Conservation (phyloP, 2,113 vertebrate genomes). For the Epinephelus cyanopodus region DNA sequence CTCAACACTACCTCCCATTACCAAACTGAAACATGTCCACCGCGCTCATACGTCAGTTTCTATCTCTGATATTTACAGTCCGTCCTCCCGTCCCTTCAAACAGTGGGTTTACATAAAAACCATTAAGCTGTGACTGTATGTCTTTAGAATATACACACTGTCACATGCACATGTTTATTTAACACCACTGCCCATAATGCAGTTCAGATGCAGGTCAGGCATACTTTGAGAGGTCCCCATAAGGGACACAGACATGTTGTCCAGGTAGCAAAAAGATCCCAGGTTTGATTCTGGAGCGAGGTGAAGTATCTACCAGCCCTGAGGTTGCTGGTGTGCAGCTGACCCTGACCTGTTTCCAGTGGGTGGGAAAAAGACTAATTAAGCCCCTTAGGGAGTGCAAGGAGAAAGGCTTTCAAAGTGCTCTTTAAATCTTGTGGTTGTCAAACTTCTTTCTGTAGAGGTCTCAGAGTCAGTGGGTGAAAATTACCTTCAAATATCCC, state of each 20-base stretch:
- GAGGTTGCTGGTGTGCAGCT: not conserved
- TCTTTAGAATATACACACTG: constrained; percentile 30
- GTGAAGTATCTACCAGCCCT: not conserved
- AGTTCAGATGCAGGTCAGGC: constrained; percentile 17
- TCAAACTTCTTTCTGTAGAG: not conserved
- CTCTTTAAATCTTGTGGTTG: constrained; percentile 13
- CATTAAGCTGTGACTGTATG: not conserved
- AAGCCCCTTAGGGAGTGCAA: not conserved
- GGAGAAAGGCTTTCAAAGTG: not conserved
- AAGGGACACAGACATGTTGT: not conserved
- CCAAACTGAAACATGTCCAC: not conserved
- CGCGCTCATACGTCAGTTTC: not conserved
- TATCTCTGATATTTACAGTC: constrained; percentile 33
- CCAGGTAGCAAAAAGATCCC: not conserved
- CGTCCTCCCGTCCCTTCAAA: not conserved
- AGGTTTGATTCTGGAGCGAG: not conserved
- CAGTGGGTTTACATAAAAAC: constrained; percentile 7
- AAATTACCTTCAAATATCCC: not conserved
- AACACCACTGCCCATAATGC: constrained; percentile 49
- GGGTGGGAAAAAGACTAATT: not conserved
- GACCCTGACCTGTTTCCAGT: not conserved
- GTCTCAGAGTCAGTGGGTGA: not conserved
- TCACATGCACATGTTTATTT: constrained; percentile 54
- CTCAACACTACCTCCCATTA: not conserved
- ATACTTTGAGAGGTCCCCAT: not conserved